phyloP scores from a whole-genome alignment of 1,140 invertebrate genomes.

The Dendrolimus kikuchii region DNA sequence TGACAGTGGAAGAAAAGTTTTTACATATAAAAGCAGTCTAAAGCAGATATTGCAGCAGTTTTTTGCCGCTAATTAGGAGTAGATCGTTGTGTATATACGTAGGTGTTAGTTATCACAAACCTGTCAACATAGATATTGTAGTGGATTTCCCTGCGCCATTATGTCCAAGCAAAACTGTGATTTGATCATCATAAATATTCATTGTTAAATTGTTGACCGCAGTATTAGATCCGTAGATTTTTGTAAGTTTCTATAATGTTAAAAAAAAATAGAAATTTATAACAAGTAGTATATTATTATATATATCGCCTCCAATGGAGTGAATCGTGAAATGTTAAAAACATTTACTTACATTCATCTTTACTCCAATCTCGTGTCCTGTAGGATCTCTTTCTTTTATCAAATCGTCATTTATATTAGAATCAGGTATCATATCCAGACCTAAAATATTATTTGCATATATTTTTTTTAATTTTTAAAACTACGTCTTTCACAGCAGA shows the following conservation, averaged over 20 bases:
- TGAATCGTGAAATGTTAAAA: too few species aligned
- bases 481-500: too few species aligned
- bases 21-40: too few species aligned
- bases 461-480: too few species aligned
- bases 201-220: slow-evolving; percentile 82
- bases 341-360: slow-evolving; percentile 37
- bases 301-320: too few species aligned
- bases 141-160: slow-evolving; percentile 77
- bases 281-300: too few species aligned
- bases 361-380: slow-evolving; percentile 35
- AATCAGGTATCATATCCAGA: slow-evolving; percentile 2
- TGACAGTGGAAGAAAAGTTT: too few species aligned
- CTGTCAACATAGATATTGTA: slow-evolving; percentile 81
- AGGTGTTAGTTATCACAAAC: slow-evolving; percentile 42
- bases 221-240: slow-evolving; percentile 58
- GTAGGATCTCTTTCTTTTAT: slow-evolving; percentile 45
- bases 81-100: too few species aligned
- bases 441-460: too few species aligned
- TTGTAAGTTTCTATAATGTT: slow-evolving; percentile 61
- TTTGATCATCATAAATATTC: slow-evolving; percentile 80
- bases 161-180: slow-evolving; percentile 83
- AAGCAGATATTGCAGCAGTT: too few species aligned
- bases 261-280: too few species aligned
- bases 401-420: slow-evolving; percentile 13
- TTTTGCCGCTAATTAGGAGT: too few species aligned